A percentile compares a stretch with the other conserved stretches of the same genome.
Evolutionary conservation across 2,797 vertebrate species (phyloP).

Genomic region (Calcarius lapponicus): DNA sequence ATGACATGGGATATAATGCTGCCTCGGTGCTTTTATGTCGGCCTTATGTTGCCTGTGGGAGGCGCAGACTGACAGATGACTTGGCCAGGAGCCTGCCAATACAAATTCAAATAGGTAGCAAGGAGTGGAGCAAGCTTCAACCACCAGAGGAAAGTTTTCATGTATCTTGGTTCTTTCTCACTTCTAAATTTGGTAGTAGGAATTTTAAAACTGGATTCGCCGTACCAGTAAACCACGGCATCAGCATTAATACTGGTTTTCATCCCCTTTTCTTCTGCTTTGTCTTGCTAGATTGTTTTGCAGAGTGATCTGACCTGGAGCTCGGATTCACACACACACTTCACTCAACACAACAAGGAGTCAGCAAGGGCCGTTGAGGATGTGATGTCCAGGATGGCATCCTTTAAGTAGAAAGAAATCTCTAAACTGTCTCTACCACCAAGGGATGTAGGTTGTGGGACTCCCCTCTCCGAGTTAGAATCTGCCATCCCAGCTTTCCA

Average conservation of each 20-base stretch:
- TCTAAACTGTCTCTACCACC: not conserved
- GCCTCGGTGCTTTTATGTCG: not conserved
- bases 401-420: not conserved
- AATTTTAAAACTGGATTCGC: not conserved
- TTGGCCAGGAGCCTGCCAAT: not conserved
- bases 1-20: not conserved
- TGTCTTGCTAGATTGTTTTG: not conserved
- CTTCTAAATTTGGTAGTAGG: not conserved
- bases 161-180: not conserved
- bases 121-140: not conserved
- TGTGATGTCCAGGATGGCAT: not conserved
- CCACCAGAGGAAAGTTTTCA: not conserved
- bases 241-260: not conserved
- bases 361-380: not conserved
- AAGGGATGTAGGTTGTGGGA: not conserved
- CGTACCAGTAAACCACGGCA: not conserved
- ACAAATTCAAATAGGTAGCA: not conserved
- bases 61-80: not conserved
- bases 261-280: not conserved
- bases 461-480: not conserved
- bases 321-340: not conserved
- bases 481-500: not conserved
- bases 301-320: not conserved
- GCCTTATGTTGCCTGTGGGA: not conserved
- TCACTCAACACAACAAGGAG: not conserved